phyloP scores from a whole-genome alignment of 2,888 invertebrate species.

The Odontocolon sp. region DNA sequence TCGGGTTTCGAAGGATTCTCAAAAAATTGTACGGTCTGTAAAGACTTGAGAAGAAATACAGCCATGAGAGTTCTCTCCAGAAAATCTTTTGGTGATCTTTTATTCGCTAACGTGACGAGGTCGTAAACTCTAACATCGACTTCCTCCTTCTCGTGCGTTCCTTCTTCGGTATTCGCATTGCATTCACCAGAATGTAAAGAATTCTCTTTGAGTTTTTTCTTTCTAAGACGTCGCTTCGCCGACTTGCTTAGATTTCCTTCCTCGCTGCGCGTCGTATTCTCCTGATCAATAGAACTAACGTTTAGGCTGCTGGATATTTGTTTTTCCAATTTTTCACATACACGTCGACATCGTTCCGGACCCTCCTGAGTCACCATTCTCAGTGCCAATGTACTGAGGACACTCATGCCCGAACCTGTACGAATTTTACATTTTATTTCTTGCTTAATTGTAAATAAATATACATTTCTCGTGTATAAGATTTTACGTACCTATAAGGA shows the following conservation, averaged over 20 bases:
- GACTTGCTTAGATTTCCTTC: conserved; percentile 64
- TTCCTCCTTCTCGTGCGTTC: conserved; percentile 66
- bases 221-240: conserved; percentile 69
- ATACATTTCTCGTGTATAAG: neutral
- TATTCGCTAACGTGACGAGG: conserved; percentile 86
- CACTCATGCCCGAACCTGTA: conserved; percentile 90
- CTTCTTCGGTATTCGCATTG: conserved; percentile 63
- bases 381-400: conserved; percentile 88
- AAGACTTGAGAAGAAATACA: conserved; percentile 87
- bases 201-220: conserved; percentile 68
- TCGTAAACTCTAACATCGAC: conserved; percentile 83
- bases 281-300: neutral
- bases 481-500: conserved; percentile 85
- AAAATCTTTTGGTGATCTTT: conserved; percentile 86
- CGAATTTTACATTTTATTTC: neutral
- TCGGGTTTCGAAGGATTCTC: conserved; percentile 43
- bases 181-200: conserved; percentile 75
- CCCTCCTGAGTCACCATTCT: conserved; percentile 89
- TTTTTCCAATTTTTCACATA: conserved; percentile 81
- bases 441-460: conserved; percentile 7
- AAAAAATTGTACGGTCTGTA: conserved; percentile 86
- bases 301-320: neutral
- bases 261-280: neutral
- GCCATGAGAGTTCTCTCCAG: conserved; percentile 90
- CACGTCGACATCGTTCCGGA: conserved; percentile 81